phyloP scores from a whole-genome alignment of 2,797 vertebrate species.

The Naso thynnoides region DNA sequence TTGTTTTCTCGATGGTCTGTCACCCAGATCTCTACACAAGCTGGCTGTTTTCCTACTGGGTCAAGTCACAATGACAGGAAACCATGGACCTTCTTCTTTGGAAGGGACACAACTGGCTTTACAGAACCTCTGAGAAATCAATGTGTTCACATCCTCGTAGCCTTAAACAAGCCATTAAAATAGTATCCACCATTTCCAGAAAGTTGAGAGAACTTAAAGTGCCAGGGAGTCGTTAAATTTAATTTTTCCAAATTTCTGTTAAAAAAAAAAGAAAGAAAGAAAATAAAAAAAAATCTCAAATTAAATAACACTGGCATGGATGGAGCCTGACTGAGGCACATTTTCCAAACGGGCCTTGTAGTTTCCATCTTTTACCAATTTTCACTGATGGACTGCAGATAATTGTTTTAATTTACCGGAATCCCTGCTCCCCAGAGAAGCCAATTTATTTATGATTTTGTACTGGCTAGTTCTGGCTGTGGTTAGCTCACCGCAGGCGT shows the following conservation, averaged over 20 bases:
- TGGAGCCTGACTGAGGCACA: conserved; percentile 41
- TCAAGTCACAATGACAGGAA: conserved; percentile 71
- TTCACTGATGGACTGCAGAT: conserved; percentile 58
- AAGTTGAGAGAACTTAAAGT: conserved; percentile 39
- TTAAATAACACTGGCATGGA: conserved; percentile 51
- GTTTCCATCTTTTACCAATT: conserved; percentile 77
- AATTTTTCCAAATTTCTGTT: conserved; percentile 45
- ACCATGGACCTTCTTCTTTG: conserved; percentile 38
- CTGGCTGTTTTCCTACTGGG: conserved; percentile 64
- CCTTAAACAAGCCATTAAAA: conserved; percentile 41
- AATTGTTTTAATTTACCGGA: conserved; percentile 65
- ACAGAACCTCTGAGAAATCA: conserved; percentile 23
- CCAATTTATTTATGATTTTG: conserved; percentile 58
- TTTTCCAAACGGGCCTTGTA: conserved; percentile 51
- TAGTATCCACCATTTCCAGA: conserved; percentile 42
- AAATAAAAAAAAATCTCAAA: conserved; percentile 39
- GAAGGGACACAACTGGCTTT: conserved; percentile 29
- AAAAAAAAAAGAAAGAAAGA: too few species aligned
- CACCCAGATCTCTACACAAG: conserved; percentile 62
- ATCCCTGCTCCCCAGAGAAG: conserved; percentile 45
- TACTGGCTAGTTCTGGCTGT: conserved; percentile 67
- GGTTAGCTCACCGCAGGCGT: conserved; percentile 67
- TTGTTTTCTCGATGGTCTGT: conserved; percentile 51
- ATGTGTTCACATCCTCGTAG: conserved; percentile 34
- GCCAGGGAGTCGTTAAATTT: conserved; percentile 47